Conservation (phyloP, 2,797 vertebrate genomes). For the Chelon auratus region DNA sequence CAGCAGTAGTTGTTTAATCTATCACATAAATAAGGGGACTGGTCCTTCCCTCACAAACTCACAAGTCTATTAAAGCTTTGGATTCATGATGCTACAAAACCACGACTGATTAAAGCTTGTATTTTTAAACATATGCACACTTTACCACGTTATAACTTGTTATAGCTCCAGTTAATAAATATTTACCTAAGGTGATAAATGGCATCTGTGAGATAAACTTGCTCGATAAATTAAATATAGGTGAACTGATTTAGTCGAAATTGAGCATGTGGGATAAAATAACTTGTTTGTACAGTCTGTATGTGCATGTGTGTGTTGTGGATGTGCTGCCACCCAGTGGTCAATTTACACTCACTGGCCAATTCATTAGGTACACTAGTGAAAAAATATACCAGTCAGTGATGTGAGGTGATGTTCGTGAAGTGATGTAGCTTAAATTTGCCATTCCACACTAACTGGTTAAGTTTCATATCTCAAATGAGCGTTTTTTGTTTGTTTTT, state of each 20-base stretch:
- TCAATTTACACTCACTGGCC: background rate
- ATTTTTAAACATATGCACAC: background rate
- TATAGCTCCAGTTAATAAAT: background rate
- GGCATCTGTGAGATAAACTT: background rate
- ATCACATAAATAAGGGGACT: background rate
- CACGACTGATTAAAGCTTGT: background rate
- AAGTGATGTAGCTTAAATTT: too few species aligned
- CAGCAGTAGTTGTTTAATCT: background rate
- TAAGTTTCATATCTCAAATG: too few species aligned
- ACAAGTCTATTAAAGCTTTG: background rate
- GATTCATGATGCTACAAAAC: background rate
- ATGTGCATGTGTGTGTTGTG: constrained; percentile 2
- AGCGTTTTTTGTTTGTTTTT: too few species aligned
- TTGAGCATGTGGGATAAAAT: background rate
- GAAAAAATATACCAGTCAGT: too few species aligned
- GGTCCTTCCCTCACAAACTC: too few species aligned
- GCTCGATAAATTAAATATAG: background rate
- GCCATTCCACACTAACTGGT: too few species aligned
- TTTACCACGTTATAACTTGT: background rate
- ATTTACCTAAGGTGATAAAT: background rate
- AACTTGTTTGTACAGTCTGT: background rate
- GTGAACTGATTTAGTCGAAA: background rate
- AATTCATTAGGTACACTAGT: too few species aligned
- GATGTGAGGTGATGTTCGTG: too few species aligned
- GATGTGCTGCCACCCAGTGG: constrained; percentile 37